Percentiles rank a stretch among this genome's conserved stretches.
Conservation (phyloP, 2,888 invertebrate species). For the Hipparchia semele region DNA sequence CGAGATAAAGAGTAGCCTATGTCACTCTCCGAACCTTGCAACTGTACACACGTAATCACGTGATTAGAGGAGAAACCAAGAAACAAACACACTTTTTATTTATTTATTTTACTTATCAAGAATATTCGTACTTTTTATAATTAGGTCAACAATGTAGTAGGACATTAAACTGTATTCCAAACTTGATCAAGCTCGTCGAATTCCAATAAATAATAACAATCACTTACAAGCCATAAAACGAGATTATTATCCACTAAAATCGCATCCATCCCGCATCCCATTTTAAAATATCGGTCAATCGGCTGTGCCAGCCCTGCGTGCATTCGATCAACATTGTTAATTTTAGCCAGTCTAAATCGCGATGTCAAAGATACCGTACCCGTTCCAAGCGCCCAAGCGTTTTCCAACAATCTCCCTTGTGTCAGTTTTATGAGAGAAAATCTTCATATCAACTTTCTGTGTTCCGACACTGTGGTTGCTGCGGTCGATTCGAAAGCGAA, state of each 20-base stretch:
- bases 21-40: no score
- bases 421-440: conserved; percentile 37
- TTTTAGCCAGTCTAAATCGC: conserved; percentile 78
- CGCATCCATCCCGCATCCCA: conserved; percentile 14
- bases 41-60: no score
- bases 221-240: not conserved
- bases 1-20: no score
- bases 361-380: conserved; percentile 60
- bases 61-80: no score
- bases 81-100: no score
- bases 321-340: conserved; percentile 66
- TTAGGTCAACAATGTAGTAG: not conserved
- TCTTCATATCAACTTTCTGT: conserved; percentile 20
- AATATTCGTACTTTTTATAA: not conserved
- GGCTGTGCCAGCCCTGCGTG: conserved; percentile 43
- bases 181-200: not conserved
- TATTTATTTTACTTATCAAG: not conserved
- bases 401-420: conserved; percentile 26
- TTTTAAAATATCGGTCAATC: conserved; percentile 40
- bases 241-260: not conserved
- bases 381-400: conserved; percentile 23
- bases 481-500: conserved; percentile 33
- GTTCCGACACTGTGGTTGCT: conserved; percentile 31
- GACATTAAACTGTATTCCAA: not conserved
- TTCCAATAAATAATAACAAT: conserved; percentile 1